A percentile compares a stretch with the other conserved stretches of the same genome.
These are phyloP conservation scores for Probaryconus sp. DNA, from an alignment of 1,140 invertebrate species.

Conservation along the genomic window DNA sequence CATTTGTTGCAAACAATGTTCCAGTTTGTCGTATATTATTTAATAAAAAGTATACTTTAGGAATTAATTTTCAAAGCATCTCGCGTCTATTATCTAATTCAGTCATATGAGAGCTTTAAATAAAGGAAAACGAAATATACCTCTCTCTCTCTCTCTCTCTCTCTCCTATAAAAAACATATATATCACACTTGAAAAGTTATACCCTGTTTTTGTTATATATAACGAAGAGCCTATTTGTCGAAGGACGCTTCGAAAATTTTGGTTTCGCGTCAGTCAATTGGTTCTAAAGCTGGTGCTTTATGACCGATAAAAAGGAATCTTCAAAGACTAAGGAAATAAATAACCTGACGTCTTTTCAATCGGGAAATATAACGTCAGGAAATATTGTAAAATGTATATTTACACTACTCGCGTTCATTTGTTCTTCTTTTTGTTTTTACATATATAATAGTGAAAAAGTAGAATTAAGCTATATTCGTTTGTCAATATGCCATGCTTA, in stretches of 20 bases:
- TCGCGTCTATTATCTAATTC: no score
- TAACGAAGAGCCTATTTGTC: neutral
- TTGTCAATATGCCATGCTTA: constrained; percentile 23
- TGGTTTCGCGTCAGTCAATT: neutral
- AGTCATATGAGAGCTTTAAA: constrained; percentile 16
- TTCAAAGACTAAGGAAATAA: constrained; percentile 14
- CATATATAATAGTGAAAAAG: no score
- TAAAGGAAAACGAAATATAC: constrained; percentile 4
- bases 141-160: constrained; percentile 1
- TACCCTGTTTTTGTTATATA: constrained; percentile 45
- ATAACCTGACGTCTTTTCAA: neutral
- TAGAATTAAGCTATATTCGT: no score
- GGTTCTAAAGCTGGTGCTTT: constrained; percentile 4
- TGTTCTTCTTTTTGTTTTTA: no score
- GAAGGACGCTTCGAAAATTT: constrained; percentile 1
- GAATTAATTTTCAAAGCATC: no score
- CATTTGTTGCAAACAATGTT: no score
- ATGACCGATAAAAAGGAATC: constrained; percentile 1
- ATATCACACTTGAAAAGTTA: constrained; percentile 33
- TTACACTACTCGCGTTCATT: no score
- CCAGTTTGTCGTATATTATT: no score
- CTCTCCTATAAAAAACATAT: neutral
- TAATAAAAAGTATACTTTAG: no score
- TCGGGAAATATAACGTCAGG: no score
- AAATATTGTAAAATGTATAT: constrained; percentile 9